phyloP scores from a whole-genome alignment of 1,140 invertebrate genomes.

The Drosophila tristis region DNA sequence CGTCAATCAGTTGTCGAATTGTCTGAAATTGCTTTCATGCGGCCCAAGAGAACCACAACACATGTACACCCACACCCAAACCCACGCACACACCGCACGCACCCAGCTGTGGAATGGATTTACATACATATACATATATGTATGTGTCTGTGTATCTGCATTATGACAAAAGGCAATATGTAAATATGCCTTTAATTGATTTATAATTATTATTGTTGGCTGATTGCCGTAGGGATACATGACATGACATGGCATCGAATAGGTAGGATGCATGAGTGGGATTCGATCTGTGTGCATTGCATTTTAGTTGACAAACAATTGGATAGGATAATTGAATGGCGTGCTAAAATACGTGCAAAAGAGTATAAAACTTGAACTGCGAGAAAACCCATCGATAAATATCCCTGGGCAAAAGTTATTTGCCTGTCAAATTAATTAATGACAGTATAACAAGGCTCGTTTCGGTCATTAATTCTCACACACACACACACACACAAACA shows the following conservation, averaged over 20 bases:
- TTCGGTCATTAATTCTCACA: constrained; percentile 39
- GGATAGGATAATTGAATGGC: no score
- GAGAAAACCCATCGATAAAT: no score
- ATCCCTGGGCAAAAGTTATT: no score
- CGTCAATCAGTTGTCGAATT: constrained; percentile 65
- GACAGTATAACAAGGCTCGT: constrained; percentile 20
- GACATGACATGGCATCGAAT: no score
- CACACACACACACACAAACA: background rate
- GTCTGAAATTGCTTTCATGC: background rate
- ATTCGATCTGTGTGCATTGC: no score
- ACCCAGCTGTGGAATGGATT: background rate
- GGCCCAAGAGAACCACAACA: constrained; percentile 14
- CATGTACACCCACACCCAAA: constrained; percentile 1
- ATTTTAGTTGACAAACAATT: no score
- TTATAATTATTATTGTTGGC: constrained; percentile 71
- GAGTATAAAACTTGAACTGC: no score
- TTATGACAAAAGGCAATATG: constrained; percentile 57
- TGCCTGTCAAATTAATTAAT: no score
- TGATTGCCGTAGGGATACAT: constrained; percentile 12
- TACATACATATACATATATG: background rate
- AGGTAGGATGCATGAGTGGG: no score
- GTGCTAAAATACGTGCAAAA: no score
- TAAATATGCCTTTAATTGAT: constrained; percentile 74
- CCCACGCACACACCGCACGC: background rate
- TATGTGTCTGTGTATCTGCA: constrained; percentile 23